Evolutionary conservation across 1,140 invertebrate genomes (phyloP).

Genomic region (Sinella curviseta): DNA sequence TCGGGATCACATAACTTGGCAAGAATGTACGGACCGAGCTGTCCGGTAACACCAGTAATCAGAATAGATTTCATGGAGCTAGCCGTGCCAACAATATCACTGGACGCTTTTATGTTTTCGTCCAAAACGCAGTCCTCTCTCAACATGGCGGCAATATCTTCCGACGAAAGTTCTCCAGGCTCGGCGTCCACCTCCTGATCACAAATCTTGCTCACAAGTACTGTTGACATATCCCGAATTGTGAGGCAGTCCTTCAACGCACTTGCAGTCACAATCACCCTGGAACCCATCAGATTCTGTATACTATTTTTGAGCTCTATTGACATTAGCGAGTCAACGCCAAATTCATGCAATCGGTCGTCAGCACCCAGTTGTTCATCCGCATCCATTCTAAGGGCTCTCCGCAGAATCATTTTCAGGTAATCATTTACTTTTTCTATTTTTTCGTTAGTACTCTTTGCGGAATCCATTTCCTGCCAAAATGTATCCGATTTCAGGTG

Average conservation of each 20-base stretch:
- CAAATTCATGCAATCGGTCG: not conserved
- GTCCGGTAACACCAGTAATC: slow-evolving; percentile 27
- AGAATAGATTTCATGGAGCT: slow-evolving; percentile 18
- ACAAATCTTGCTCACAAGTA: not conserved
- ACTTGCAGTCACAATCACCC: not conserved
- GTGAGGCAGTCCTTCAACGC: not conserved
- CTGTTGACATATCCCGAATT: not conserved
- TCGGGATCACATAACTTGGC: not conserved
- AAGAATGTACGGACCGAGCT: slow-evolving; percentile 22
- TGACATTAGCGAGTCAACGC: not conserved
- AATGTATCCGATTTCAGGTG: too few species aligned
- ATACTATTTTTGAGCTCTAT: not conserved
- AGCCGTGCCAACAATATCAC: not conserved
- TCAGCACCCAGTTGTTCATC: not conserved
- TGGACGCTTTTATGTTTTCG: not conserved
- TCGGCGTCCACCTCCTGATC: not conserved
- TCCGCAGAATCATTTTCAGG: not conserved
- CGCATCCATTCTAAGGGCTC: not conserved
- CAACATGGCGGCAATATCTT: not conserved
- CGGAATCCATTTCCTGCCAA: not conserved
- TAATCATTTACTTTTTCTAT: not conserved
- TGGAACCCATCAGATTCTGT: not conserved
- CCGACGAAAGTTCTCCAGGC: not conserved
- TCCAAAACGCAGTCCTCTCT: not conserved
- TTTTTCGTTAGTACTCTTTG: not conserved